These are phyloP conservation scores for Callorhinus ursinus DNA, from an alignment of 2,113 vertebrate genomes.

Conservation along the genomic window DNA sequence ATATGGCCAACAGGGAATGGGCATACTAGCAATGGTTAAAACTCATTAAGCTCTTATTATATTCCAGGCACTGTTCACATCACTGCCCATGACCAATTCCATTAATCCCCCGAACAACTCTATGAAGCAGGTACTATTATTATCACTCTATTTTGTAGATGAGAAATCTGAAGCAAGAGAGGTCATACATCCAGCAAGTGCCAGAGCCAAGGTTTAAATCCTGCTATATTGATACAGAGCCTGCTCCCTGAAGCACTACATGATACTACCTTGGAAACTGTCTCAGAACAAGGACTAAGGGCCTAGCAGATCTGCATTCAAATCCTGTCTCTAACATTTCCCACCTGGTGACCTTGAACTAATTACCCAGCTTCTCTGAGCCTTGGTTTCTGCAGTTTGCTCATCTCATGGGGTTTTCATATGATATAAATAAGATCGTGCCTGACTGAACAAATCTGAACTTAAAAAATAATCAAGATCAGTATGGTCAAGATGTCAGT, in stretches of 20 bases:
- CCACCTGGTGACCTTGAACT: not conserved
- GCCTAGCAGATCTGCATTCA: not conserved
- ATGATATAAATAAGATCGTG: not conserved
- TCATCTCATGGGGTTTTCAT: not conserved
- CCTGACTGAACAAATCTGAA: not conserved
- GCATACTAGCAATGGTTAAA: not conserved
- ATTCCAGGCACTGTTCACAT: not conserved
- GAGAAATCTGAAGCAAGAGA: not conserved
- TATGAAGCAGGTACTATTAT: not conserved
- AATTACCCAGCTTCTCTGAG: not conserved
- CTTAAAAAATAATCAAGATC: not conserved
- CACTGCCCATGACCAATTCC: not conserved
- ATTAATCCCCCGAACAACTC: not conserved
- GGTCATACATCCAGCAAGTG: not conserved
- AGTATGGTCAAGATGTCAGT: not conserved
- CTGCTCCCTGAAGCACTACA: not conserved
- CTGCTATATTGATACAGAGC: not conserved
- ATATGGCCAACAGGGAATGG: not conserved
- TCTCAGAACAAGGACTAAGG: not conserved
- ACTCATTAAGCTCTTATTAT: not conserved
- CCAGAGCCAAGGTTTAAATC: not conserved
- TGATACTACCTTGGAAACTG: not conserved
- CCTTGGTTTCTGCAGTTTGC: not conserved
- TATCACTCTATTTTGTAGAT: not conserved
- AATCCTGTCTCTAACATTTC: not conserved